Evolutionary conservation across 2,113 vertebrate species (phyloP).

Genomic region (Calyptommatus sinebrachiatus): DNA sequence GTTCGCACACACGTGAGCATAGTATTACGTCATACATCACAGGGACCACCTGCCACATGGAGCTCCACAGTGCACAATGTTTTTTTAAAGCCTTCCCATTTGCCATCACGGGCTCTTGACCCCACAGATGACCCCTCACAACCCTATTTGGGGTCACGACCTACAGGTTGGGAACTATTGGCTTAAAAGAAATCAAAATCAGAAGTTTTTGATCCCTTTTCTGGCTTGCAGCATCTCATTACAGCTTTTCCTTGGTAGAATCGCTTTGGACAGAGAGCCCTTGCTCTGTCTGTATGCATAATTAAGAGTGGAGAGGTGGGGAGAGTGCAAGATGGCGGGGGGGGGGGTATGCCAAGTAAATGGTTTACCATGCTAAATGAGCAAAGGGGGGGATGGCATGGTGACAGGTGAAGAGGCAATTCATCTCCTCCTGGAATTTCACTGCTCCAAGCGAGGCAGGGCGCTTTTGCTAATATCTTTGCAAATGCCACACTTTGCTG

Average conservation of each 20-base stretch:
- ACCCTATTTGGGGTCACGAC: too few relatives aligned
- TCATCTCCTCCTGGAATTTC: conserved; percentile 63
- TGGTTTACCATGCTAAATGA: conserved; percentile 60
- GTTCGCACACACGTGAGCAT: too few relatives aligned
- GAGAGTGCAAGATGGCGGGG: conserved; percentile 23
- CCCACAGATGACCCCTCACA: too few relatives aligned
- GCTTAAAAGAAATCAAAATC: conserved; percentile 68
- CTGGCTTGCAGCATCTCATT: conserved; percentile 65
- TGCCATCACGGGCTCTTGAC: too few relatives aligned
- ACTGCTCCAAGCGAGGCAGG: conserved; percentile 59
- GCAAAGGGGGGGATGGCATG: conserved; percentile 58
- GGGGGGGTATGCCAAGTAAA: conserved; percentile 13
- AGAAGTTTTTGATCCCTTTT: conserved; percentile 45
- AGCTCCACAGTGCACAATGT: too few relatives aligned
- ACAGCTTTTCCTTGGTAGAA: conserved; percentile 70
- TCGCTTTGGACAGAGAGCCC: conserved; percentile 67
- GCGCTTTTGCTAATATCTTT: conserved; percentile 64
- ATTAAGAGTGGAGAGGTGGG: conserved; percentile 61
- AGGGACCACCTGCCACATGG: too few relatives aligned
- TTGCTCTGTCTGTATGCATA: conserved; percentile 65
- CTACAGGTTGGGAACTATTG: too few relatives aligned
- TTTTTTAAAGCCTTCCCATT: too few relatives aligned
- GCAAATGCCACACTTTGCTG: conserved; percentile 52
- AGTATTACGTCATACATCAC: too few relatives aligned
- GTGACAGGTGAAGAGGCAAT: conserved; percentile 61